Evolutionary conservation across 2,888 invertebrate genomes (phyloP), one percentile per base, ranked within the genome.

Genomic region (Lissonota sp.): DNA sequence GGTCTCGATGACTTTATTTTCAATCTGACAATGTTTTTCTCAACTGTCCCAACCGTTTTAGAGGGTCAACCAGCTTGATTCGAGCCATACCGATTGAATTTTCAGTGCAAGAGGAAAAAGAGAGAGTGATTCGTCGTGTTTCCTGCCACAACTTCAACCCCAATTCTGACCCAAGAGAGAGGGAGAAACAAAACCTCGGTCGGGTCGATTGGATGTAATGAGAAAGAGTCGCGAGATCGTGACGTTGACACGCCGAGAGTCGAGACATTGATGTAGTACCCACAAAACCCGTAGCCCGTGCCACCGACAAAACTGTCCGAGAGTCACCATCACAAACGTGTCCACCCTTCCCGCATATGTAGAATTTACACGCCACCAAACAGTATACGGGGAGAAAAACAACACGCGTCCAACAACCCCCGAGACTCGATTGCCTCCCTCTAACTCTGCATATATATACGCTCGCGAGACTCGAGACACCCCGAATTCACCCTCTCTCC

Each of bases 251-350:
- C 85, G 81, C 84, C 78, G 84, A 85, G 85, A 85, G 84, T 84
- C 71, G 82, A 86, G 86, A 87, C 87, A 85, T 86, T 87, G 88
- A 88, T 87, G 86, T 87, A 88, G 87, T 86, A 84, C 79, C 83
- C 83, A 74, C 77, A 80, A 74, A 44, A 70, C 26, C 26, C 26
- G 1, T 1, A 26, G 26, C 26, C 26, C 26, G 26, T 3, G 26
- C 26, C 26, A 26, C 26, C 26, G 26, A 26, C 26, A 26, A 26
- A 26, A 26, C 26, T 26, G 26, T 26, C 26, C 26, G 26, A 26
- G 26, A 26, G 26, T 26, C 26, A 26, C 26, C 26, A 26, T 26
- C 26, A 26, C 26, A 26, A 26, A 26, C 26, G 26, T 3, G 26
- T 26, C 26, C 26, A 26, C 26, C 26, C 26, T 26, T 26, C 26